A percentile compares a stretch with the other conserved stretches of the same genome.
Evolutionary conservation across 2,888 invertebrate genomes (phyloP).

Genomic region (Napeogenes sylphis): DNA sequence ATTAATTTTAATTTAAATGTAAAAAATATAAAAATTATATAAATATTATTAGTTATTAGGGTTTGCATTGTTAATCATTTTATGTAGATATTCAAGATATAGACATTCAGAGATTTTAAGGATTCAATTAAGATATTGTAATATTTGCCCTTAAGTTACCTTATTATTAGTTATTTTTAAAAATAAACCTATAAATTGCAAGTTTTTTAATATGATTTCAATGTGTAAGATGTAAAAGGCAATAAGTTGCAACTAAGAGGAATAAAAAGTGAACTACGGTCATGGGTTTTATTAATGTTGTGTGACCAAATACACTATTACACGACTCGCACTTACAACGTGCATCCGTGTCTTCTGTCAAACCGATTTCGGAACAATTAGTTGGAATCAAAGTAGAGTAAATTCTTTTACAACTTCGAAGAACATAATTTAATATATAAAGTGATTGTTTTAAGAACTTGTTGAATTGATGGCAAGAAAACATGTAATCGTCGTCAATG

Average conservation of each 20-base stretch:
- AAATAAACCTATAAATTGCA: no score
- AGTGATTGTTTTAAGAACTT: background rate
- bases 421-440: background rate
- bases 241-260: background rate
- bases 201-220: no score
- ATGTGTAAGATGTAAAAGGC: background rate
- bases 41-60: no score
- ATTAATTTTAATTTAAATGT: background rate
- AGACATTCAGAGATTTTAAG: no score
- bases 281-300: conserved; percentile 23
- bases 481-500: conserved; percentile 53
- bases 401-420: background rate
- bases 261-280: conserved; percentile 10
- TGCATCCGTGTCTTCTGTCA: conserved; percentile 24
- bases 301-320: conserved; percentile 20
- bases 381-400: background rate
- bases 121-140: no score
- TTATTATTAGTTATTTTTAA: no score
- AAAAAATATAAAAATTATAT: background rate
- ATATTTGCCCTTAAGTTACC: no score
- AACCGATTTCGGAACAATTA: background rate
- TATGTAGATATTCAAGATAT: no score
- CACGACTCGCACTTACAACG: conserved; percentile 12
- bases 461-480: conserved; percentile 9
- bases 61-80: no score